Evolutionary conservation across 2,113 vertebrate genomes (phyloP).

Genomic region (Protobothrops mucrosquamatus): DNA sequence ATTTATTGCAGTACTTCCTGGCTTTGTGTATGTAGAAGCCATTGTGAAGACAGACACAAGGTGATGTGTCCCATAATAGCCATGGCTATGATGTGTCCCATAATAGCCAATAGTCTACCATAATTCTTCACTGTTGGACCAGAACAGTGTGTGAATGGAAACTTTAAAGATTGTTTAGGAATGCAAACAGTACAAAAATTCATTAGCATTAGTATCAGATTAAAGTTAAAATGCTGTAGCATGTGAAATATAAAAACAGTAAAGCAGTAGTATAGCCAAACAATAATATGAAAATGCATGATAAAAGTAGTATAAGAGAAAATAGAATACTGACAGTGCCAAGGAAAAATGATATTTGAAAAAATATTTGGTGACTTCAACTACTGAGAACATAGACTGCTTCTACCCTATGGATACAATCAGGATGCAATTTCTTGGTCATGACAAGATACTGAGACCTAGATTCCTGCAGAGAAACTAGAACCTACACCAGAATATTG

Average conservation of each 20-base stretch:
- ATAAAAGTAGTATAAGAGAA: not conserved
- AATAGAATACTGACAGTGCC: not conserved
- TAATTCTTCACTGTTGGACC: too few relatives aligned
- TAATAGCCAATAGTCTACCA: too few relatives aligned
- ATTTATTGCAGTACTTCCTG: too few relatives aligned
- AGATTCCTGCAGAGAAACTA: not conserved
- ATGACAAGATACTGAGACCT: not conserved
- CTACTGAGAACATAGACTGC: not conserved
- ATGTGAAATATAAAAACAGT: not conserved
- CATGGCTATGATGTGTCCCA: too few relatives aligned
- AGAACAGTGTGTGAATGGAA: not conserved
- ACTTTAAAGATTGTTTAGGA: not conserved
- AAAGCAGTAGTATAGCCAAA: not conserved
- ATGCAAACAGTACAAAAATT: not conserved
- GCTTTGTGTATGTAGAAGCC: too few relatives aligned
- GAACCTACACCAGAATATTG: not conserved
- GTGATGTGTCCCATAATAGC: too few relatives aligned
- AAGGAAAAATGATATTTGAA: not conserved
- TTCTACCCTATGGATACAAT: not conserved
- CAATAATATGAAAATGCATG: not conserved
- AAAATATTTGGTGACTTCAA: not conserved
- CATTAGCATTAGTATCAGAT: not conserved
- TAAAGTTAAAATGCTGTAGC: not conserved
- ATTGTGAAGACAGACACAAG: too few relatives aligned
- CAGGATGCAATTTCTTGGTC: not conserved